Base-by-base conservation (phyloP, 2,888 invertebrate genomes). In the Noctuana brunneofusca region DNA sequence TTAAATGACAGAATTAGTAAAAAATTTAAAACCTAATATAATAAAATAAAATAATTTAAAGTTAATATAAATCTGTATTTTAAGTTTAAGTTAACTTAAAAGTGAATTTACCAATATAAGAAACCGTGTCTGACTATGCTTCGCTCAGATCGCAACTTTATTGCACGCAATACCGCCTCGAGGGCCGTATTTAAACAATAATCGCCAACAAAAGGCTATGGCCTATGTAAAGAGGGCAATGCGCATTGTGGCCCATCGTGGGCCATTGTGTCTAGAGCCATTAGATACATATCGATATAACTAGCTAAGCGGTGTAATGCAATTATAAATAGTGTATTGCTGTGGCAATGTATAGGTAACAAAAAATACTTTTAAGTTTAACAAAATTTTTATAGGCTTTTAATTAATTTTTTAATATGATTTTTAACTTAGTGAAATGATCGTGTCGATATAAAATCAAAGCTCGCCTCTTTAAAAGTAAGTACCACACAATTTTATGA, bases 211-310 rank as follows among this genome's bases (percentile, higher is more conserved):
- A 14, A 38, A n/a, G 14, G 18, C 46, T 18, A 38, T 38, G 58
- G 58, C 38, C 20, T 32, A 18, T 32, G 52, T 12, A 11, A 6
- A 30, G 9, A 20, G 14, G 32, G 30, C 35, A 43, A 16, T 8
- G 14, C n/a, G 14, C 43, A 43, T 43, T 43, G 8, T n/a, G 11
- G 43, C 20, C 38, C 20, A 38, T 0, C 6, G 20, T 16, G 54
- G 41, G 8, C 41, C 46, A 18, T 18, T 63, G 16, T 57, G 41
- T 65, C 64, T 56, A 63, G 63, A 63, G 64, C 66, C 56, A 54
- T 65, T 66, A 63, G 52, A 66, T 69, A 70, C 70, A 70, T 70
- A 70, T 70, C 69, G 69, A 69, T 64, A 59, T 65, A 65, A 65
- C 56, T 65, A 66, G 60, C 52, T 60, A 53, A 62, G 62, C 35